Evolutionary conservation across 2,113 vertebrate species (phyloP).

Genomic region (Oenanthe oenanthe): DNA sequence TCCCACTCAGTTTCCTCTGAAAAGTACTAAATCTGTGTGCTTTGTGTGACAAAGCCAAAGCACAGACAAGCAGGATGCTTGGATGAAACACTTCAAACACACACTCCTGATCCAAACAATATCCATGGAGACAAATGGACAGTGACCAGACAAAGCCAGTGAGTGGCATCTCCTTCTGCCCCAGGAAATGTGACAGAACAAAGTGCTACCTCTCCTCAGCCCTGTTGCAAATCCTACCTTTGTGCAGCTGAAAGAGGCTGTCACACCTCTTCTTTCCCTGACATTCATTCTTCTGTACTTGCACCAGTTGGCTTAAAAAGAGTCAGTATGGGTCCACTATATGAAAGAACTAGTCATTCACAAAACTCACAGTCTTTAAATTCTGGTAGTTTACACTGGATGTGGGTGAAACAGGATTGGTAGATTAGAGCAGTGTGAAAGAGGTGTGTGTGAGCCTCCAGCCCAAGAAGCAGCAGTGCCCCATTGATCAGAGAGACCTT

Average conservation of each 20-base stretch:
- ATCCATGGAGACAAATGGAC: neutral
- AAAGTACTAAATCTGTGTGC: neutral
- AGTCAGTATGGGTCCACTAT: neutral
- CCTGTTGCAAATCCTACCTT: neutral
- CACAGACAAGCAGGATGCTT: neutral
- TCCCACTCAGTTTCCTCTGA: neutral
- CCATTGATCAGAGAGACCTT: neutral
- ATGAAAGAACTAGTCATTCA: neutral
- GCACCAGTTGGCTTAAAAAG: neutral
- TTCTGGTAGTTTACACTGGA: neutral
- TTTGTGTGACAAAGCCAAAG: neutral
- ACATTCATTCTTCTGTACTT: neutral
- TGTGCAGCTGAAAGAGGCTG: neutral
- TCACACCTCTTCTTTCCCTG: neutral
- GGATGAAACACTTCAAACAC: neutral
- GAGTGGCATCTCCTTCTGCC: neutral
- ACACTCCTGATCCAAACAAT: neutral
- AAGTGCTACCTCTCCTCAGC: neutral
- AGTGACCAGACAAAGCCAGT: neutral
- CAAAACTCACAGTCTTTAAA: neutral
- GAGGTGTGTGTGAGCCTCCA: neutral
- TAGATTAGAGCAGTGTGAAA: neutral
- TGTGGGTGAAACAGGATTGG: neutral
- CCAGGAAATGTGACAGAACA: neutral
- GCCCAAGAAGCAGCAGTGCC: neutral